A percentile compares a stretch with the other conserved stretches of the same genome.
Conservation (phyloP, 2,888 invertebrate species). For the Beris morrisii region DNA sequence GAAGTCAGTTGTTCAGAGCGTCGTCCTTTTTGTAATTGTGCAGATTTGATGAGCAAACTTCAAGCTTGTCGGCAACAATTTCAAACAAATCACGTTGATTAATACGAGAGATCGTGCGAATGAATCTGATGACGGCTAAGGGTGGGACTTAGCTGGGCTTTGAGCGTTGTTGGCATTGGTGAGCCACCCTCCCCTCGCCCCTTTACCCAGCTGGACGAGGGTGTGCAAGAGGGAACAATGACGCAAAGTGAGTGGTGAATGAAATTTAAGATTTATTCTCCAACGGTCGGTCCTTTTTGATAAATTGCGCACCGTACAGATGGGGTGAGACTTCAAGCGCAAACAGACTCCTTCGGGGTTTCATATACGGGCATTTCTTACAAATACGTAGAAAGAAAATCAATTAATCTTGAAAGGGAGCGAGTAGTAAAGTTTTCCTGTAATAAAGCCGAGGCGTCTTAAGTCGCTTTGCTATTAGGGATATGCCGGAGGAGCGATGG, state of each 20-base stretch:
- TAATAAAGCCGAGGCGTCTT: too few species aligned
- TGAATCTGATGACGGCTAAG: too few species aligned
- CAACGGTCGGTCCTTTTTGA: not conserved
- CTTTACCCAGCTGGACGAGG: not conserved
- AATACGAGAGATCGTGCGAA: not conserved
- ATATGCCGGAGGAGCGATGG: too few species aligned
- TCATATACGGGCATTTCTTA: slow-evolving; percentile 5
- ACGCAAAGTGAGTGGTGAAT: too few species aligned
- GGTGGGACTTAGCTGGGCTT: too few species aligned
- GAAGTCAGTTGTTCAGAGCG: too few species aligned
- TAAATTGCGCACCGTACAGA: not conserved
- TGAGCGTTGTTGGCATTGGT: too few species aligned
- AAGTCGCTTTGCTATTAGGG: too few species aligned
- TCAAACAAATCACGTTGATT: slow-evolving; percentile 7
- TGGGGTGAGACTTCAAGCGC: not conserved
- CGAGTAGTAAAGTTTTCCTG: too few species aligned
- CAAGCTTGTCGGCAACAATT: slow-evolving; percentile 8
- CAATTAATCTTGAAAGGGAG: slow-evolving; percentile 34
- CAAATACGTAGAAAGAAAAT: slow-evolving; percentile 31
- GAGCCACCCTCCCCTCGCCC: too few species aligned
- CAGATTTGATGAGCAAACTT: not conserved
- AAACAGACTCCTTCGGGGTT: not conserved
- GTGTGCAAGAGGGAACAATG: not conserved
- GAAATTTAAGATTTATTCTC: slow-evolving; percentile 8
- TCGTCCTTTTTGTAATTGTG: not conserved